These are phyloP conservation scores for Aradophagus sp. DNA, from an alignment of 1,140 invertebrate species.

Conservation along the genomic window DNA sequence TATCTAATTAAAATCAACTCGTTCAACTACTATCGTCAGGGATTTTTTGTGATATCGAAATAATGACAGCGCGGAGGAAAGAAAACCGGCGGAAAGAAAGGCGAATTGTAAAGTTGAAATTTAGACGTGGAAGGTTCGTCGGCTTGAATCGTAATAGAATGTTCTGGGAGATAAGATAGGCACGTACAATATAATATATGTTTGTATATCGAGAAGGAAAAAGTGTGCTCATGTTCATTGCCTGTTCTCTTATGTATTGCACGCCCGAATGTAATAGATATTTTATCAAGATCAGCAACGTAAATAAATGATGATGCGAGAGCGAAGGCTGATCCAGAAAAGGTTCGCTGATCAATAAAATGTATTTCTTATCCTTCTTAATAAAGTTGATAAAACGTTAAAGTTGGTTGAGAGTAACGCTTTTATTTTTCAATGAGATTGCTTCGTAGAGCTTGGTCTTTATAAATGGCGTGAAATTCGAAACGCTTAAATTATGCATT, in stretches of 20 bases:
- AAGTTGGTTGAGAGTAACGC: too few relatives aligned
- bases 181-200: slow-evolving; percentile 31
- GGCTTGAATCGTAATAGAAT: slow-evolving; percentile 44
- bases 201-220: slow-evolving; percentile 27
- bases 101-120: slow-evolving; percentile 38
- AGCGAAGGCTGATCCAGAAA: slow-evolving; percentile 36
- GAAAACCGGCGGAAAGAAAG: slow-evolving; percentile 4
- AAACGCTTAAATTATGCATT: neutral
- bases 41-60: too few relatives aligned
- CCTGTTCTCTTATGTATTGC: slow-evolving; percentile 35
- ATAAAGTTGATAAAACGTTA: too few relatives aligned
- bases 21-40: slow-evolving; percentile 39
- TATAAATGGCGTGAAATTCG: too few relatives aligned
- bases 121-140: slow-evolving; percentile 47
- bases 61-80: slow-evolving; percentile 8
- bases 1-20: slow-evolving; percentile 49
- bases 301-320: slow-evolving; percentile 53
- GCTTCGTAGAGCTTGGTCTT: too few relatives aligned
- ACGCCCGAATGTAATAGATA: slow-evolving; percentile 49
- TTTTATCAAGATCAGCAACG: slow-evolving; percentile 49
- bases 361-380: slow-evolving; percentile 37
- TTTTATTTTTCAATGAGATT: too few relatives aligned
- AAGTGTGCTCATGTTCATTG: slow-evolving; percentile 45
- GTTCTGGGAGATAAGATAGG: slow-evolving; percentile 48
- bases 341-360: slow-evolving; percentile 45